A percentile compares a stretch with the other conserved stretches of the same genome.
phyloP scores from a whole-genome alignment of 2,888 invertebrate species.

The Osedax frankpressi region DNA sequence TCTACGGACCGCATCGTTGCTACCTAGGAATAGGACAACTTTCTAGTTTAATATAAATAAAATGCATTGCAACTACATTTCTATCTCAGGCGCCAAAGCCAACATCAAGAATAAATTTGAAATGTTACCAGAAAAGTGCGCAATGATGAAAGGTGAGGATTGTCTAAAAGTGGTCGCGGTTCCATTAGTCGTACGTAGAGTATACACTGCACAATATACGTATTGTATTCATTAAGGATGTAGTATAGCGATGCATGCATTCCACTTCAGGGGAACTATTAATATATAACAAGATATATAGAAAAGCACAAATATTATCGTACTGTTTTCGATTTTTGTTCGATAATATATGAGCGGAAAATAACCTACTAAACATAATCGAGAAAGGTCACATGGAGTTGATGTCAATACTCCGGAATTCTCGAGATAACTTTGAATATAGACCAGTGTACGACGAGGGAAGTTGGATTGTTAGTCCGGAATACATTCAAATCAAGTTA shows the following conservation, averaged over 20 bases:
- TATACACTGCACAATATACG: no score
- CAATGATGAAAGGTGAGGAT: background rate
- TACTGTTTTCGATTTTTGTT: no score
- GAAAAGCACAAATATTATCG: no score
- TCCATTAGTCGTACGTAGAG: no score
- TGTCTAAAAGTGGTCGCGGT: no score
- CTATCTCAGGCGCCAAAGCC: background rate
- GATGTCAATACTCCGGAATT: background rate
- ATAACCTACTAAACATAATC: no score
- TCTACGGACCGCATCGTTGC: background rate
- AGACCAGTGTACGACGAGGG: background rate
- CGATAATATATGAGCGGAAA: no score
- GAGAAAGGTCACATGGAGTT: background rate
- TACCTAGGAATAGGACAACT: background rate
- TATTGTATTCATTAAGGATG: no score
- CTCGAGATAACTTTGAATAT: background rate
- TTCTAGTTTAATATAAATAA: background rate
- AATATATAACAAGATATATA: no score
- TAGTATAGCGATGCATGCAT: no score
- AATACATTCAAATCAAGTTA: no score
- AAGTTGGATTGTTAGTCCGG: background rate
- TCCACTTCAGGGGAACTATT: no score
- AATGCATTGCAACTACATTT: background rate
- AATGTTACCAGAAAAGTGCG: background rate
- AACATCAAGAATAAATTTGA: background rate